These are phyloP conservation scores for Paedocypris sp. DNA, from an alignment of 2,113 vertebrate species.

Conservation along the genomic window DNA sequence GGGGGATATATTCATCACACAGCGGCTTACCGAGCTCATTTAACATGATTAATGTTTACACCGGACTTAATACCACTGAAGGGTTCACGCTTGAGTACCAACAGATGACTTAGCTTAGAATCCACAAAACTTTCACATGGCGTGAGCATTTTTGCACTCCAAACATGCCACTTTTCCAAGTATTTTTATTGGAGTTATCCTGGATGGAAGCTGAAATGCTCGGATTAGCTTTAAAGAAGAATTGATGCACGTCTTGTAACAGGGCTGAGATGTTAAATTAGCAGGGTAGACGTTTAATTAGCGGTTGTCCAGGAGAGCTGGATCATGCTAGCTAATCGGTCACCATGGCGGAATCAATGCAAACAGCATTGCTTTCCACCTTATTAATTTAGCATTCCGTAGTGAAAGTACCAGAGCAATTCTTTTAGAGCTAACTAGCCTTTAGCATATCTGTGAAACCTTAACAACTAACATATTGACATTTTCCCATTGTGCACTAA, in stretches of 20 bases:
- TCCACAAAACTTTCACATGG: constrained; percentile 21
- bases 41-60: constrained; percentile 42
- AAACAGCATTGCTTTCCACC: constrained; percentile 9
- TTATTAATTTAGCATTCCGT: constrained; percentile 23
- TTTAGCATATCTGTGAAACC: neutral
- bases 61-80: constrained; percentile 36
- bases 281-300: constrained; percentile 23
- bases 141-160: neutral
- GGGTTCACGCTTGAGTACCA: constrained; percentile 26
- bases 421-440: neutral
- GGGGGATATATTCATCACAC: constrained; percentile 41
- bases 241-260: neutral
- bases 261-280: neutral
- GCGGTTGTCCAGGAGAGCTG: neutral
- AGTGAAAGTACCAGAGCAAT: neutral
- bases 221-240: constrained; percentile 1
- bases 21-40: constrained; percentile 42
- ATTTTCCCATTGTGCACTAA: neutral
- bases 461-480: no score
- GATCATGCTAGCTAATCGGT: constrained; percentile 27
- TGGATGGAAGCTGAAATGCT: neutral
- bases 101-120: neutral
- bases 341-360: constrained; percentile 3
- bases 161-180: neutral
- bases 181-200: neutral